phyloP scores from a whole-genome alignment of 2,113 vertebrate species.

The Axis porcinus region DNA sequence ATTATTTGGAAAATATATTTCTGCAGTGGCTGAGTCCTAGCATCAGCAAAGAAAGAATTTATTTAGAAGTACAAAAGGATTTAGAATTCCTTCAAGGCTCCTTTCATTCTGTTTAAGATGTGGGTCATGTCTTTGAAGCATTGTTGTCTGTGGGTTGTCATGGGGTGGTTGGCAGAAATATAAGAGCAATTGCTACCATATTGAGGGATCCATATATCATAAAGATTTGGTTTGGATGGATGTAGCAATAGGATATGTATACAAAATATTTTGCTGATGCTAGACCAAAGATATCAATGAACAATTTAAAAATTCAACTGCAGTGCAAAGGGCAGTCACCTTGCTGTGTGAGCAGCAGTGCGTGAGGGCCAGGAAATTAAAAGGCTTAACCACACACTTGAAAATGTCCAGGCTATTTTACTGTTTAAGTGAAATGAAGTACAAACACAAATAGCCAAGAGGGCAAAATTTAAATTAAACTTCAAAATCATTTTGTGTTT shows the following conservation, averaged over 20 bases:
- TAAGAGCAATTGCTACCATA: background rate
- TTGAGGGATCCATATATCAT: background rate
- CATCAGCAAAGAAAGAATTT: background rate
- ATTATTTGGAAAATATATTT: constrained; percentile 16
- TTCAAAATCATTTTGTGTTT: constrained; percentile 56
- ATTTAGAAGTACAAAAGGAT: background rate
- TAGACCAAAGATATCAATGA: background rate
- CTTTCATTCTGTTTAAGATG: constrained; percentile 7
- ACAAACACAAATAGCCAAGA: constrained; percentile 42
- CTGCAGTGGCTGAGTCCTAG: background rate
- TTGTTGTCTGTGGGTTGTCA: background rate
- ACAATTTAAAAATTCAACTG: background rate
- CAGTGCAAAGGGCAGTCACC: background rate
- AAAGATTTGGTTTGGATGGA: background rate
- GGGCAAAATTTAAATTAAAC: constrained; percentile 60
- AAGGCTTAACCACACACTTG: background rate
- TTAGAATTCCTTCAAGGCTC: background rate
- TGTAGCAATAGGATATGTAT: background rate
- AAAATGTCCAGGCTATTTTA: constrained; percentile 24
- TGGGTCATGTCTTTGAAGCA: background rate
- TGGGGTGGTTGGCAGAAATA: background rate
- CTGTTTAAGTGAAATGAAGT: constrained; percentile 14
- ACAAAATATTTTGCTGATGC: background rate
- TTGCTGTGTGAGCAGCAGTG: background rate
- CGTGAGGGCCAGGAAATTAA: constrained; percentile 46